phyloP scores from a whole-genome alignment of 2,888 invertebrate species.

The Nebria brevicollis region DNA sequence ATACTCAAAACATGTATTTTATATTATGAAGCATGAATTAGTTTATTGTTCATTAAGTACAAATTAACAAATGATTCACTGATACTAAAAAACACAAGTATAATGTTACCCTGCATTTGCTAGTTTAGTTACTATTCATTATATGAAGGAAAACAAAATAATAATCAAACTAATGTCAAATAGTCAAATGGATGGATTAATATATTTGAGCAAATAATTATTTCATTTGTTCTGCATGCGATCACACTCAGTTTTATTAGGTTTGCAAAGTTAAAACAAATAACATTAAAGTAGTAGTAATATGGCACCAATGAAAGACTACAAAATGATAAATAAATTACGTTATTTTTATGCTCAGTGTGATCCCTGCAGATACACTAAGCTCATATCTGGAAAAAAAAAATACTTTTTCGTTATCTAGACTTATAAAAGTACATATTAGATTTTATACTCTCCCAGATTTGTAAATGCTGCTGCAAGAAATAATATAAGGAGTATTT shows the following conservation, averaged over 20 bases:
- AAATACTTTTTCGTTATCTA: conserved; percentile 20
- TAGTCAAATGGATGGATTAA: conserved; percentile 45
- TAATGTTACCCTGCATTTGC: conserved; percentile 45
- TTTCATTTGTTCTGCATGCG: conserved; percentile 42
- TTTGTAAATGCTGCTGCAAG: background rate
- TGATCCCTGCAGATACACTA: conserved; percentile 40
- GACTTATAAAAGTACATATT: conserved; percentile 23
- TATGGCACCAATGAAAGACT: conserved; percentile 2
- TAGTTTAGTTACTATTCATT: conserved; percentile 30
- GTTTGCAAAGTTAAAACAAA: background rate
- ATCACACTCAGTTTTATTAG: conserved; percentile 40
- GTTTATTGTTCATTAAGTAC: conserved; percentile 31
- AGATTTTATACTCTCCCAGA: conserved; percentile 2
- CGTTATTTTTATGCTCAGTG: conserved; percentile 21
- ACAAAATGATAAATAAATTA: background rate
- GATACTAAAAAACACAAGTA: conserved; percentile 38
- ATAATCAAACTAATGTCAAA: conserved; percentile 29
- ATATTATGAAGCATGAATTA: background rate
- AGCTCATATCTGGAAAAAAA: conserved; percentile 41
- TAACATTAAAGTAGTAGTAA: background rate
- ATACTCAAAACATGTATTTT: background rate
- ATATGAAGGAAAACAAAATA: conserved; percentile 3
- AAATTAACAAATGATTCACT: conserved; percentile 28
- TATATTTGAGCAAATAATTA: conserved; percentile 48
- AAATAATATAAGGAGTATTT: background rate